Evolutionary conservation across 2,888 invertebrate species (phyloP), one percentile per base, ranked within the genome.

Genomic region (Volucella inanis): DNA sequence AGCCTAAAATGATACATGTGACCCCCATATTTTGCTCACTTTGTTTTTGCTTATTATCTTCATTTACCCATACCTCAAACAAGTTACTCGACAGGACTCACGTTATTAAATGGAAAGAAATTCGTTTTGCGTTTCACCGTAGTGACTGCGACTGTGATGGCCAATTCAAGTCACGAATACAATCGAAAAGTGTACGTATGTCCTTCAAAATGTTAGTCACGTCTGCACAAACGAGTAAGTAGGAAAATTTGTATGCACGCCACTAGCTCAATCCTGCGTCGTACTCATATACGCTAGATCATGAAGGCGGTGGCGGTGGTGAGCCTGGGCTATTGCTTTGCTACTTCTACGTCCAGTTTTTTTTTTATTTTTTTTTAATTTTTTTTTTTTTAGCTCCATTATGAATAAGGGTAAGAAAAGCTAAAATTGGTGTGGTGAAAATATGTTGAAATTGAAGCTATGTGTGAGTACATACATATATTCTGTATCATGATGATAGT

Each of bases 141-240:
- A 31, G 18, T 68, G n/a, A 41, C 78, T 72, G 65, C 31, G 31
- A 31, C 31, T 31, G 31, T 31, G 31, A 31, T 81, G 71, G 85
- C 76, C 76, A 81, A 85, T 85, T 85, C 85, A 50, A 81, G 81
- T 85, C 85, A 85, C 85, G 85, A 85, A 72, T 72, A 81, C 85
- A 85, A 85, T 85, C 81, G 85, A 81, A 85, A 85, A 81, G 81
- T 85, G 85, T 85, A 85, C 81, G 85, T 81, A 85, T 85, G 85
- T 85, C 85, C 81, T 85, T 85, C 85, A 85, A 85, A 85, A 85
- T 85, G 85, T 85, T 85, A 81, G 85, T 85, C 85, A 85, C 85
- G 85, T 85, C 81, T 81, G 67, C 71, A 72, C 62, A 59, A 76
- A 68, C 76, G 76, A 72, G 72, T 62, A 81, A 75, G 81, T 65